A percentile compares a stretch with the other conserved stretches of the same genome.
Conservation (phyloP, 1,140 invertebrate species). For the Panagrolaimus sp. region DNA sequence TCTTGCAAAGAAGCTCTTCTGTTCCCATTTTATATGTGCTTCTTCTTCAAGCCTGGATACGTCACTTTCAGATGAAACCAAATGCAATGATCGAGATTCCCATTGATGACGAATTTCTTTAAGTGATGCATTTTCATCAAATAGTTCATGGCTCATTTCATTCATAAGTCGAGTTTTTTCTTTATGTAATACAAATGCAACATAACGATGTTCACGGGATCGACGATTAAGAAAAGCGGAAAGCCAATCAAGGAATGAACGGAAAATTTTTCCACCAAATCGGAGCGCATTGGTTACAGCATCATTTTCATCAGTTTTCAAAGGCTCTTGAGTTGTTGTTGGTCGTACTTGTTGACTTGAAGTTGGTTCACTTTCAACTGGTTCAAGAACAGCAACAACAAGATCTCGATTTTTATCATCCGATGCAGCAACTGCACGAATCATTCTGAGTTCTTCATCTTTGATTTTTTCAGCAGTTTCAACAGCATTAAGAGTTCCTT, state of each 20-base stretch:
- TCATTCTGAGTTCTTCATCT: constrained; percentile 51
- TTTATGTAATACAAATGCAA: constrained; percentile 54
- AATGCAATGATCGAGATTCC: constrained; percentile 41
- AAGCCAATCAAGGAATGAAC: constrained; percentile 33
- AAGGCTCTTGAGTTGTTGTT: neutral
- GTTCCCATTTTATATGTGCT: constrained; percentile 46
- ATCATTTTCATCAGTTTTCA: constrained; percentile 20
- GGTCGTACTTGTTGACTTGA: constrained; percentile 4
- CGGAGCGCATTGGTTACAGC: constrained; percentile 23
- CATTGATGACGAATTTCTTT: constrained; percentile 38
- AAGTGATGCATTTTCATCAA: constrained; percentile 17
- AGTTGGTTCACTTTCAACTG: constrained; percentile 22
- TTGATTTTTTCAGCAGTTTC: constrained; percentile 52
- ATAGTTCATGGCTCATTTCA: constrained; percentile 39
- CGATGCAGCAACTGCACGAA: constrained; percentile 36
- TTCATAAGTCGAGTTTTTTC: constrained; percentile 55
- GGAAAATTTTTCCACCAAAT: constrained; percentile 42
- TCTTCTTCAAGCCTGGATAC: constrained; percentile 50
- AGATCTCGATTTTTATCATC: constrained; percentile 14
- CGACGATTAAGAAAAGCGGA: constrained; percentile 50
- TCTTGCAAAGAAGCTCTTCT: constrained; percentile 44
- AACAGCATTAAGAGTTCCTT: constrained; percentile 47
- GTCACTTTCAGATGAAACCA: constrained; percentile 51
- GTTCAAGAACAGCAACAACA: constrained; percentile 24
- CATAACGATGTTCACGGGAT: constrained; percentile 57